Evolutionary conservation across 2,888 invertebrate genomes (phyloP), one percentile per base, ranked within the genome.

Genomic region (Malthinus seriepunctatus): DNA sequence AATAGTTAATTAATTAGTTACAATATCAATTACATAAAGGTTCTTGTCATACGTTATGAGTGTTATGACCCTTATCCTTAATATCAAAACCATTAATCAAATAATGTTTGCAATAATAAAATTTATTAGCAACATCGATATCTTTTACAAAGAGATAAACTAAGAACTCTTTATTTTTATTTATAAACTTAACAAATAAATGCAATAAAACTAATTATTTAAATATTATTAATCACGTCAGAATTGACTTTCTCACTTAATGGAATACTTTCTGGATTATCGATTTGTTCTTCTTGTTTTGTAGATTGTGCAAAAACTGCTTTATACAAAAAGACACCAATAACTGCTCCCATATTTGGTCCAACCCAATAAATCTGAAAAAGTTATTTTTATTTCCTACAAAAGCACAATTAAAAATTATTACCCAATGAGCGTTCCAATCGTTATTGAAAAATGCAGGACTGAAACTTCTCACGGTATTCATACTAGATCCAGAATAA

Each of bases 361-460:
- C 77, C 79, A 9, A 76, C 63, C 77, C 77, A 78, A 62, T 78
- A 79, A 38, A 79, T 67, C 78, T 79, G 56, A n/a, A 73, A 69
- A 53, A 50, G 65, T 51, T 51, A 33, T 12, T 35, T 8, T 39
- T 31, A 9, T 31, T 15, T 31, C 39, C 35, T 12, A 56, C 9
- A 38, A 12, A 9, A 38, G 2, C 8, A n/a, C n/a, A 39, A 39
- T 12, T n/a, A 14, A 12, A 10, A 8, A 23, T 47, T 64, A 78
- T 78, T 67, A 84, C 75, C 89, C 89, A 90, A 54, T 89, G 89
- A 8, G 77, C 63, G 0, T 70, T 60, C 84, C 89, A 90, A 23
- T 79, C 76, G 2, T 81, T 82, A 12, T 86, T 86, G 82, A 86
- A 85, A 1, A 90, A 61, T 0, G 89, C 88, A 0, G 90, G 90